A percentile compares a stretch with the other conserved stretches of the same genome.
phyloP scores from a whole-genome alignment of 2,113 vertebrate species.

The Prunella fulvescens region DNA sequence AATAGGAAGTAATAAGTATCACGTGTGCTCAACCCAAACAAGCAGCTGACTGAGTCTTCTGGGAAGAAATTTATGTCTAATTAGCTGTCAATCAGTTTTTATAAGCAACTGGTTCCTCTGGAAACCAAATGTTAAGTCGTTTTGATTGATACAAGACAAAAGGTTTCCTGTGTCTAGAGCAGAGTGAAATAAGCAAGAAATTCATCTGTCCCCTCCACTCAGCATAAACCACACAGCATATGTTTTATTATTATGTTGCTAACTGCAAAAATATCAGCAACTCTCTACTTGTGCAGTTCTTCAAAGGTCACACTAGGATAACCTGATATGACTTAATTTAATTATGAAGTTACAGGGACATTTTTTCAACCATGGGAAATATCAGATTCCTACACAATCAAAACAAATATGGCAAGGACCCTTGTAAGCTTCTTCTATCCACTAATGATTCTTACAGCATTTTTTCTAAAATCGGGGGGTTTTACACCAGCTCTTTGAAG shows the following conservation, averaged over 20 bases:
- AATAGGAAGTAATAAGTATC: neutral
- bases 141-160: neutral
- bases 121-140: neutral
- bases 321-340: neutral
- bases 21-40: neutral
- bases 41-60: conserved; percentile 1
- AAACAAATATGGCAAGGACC: neutral
- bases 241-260: neutral
- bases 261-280: neutral
- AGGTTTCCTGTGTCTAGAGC: neutral
- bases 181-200: neutral
- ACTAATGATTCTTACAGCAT: neutral
- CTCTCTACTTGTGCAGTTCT: neutral
- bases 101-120: neutral
- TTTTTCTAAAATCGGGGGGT: neutral
- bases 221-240: neutral
- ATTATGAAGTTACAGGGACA: neutral
- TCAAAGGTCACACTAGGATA: neutral
- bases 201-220: neutral
- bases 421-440: neutral
- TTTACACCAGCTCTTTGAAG: neutral
- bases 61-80: neutral
- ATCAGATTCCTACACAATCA: neutral
- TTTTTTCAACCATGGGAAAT: neutral
- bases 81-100: neutral